Evolutionary conservation across 2,113 vertebrate genomes (phyloP).

Genomic region (Chloropsis cyanopogon): DNA sequence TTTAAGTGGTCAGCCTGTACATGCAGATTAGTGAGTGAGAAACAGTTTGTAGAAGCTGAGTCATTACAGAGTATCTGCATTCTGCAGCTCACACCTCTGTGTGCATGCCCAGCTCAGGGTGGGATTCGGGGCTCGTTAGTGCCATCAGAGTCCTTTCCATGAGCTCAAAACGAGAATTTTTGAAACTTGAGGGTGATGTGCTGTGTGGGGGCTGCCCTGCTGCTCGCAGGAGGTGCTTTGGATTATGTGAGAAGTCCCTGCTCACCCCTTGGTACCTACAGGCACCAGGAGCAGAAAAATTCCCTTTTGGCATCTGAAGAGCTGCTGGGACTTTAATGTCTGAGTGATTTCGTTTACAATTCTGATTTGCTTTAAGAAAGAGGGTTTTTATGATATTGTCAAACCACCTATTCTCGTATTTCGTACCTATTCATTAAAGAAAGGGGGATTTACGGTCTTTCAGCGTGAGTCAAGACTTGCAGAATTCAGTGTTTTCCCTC

Average conservation of each 20-base stretch:
- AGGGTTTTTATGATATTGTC: background rate
- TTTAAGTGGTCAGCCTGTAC: background rate
- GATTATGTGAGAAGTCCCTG: background rate
- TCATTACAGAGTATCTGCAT: background rate
- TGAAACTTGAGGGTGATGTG: background rate
- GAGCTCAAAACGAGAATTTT: background rate
- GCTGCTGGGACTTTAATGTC: background rate
- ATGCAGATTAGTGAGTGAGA: background rate
- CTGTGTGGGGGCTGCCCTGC: background rate
- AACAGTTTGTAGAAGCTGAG: background rate
- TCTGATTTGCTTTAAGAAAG: background rate
- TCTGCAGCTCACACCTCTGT: background rate
- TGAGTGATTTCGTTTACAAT: background rate
- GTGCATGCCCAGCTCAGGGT: background rate
- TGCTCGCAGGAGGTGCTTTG: accelerated
- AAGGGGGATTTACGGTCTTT: background rate
- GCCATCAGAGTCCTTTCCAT: background rate
- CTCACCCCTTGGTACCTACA: background rate
- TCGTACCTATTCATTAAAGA: background rate
- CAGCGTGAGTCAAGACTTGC: background rate
- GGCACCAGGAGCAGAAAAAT: background rate
- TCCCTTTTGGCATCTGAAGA: background rate
- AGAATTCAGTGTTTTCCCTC: background rate
- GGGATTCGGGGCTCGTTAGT: accelerated
- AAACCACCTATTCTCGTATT: background rate